Percentiles rank a stretch among this genome's conserved stretches.
Evolutionary conservation across 2,888 invertebrate species (phyloP).

Genomic region (Cyaniris semiargus): DNA sequence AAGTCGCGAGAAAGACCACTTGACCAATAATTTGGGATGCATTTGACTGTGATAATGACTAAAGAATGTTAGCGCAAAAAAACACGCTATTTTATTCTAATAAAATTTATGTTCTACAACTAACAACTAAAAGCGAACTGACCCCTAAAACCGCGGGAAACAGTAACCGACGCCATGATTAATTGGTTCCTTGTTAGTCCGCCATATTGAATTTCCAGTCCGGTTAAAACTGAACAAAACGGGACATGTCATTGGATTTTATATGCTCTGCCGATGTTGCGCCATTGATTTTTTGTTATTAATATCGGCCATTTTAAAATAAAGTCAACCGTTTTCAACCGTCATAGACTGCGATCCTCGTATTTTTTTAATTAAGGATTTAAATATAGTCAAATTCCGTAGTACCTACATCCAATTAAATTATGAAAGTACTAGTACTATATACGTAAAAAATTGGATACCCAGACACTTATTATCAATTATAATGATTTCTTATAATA

Average conservation of each 20-base stretch:
- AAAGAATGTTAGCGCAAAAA: neutral
- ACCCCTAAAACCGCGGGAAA: constrained; percentile 37
- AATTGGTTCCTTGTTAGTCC: constrained; percentile 44
- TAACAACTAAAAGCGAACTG: constrained; percentile 34
- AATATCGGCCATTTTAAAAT: constrained; percentile 1
- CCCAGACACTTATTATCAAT: no score
- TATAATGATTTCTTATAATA: no score
- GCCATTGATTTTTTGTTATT: constrained; percentile 20
- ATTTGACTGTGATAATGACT: neutral
- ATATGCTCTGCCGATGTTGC: neutral
- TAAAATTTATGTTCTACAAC: neutral
- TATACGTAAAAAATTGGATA: no score
- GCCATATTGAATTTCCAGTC: constrained; percentile 41
- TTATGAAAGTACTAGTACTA: no score
- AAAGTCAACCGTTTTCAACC: neutral
- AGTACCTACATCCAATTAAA: no score
- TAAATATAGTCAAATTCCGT: no score
- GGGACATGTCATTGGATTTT: constrained; percentile 38
- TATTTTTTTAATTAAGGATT: no score
- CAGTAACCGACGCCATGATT: constrained; percentile 40
- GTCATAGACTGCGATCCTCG: no score
- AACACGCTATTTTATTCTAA: neutral
- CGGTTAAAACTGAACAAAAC: constrained; percentile 36
- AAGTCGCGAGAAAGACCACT: no score
- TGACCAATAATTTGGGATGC: neutral